A percentile compares a stretch with the other conserved stretches of the same genome.
These are phyloP conservation scores for Metallyticus violacea DNA, from an alignment of 2,888 invertebrate genomes.

Conservation along the genomic window DNA sequence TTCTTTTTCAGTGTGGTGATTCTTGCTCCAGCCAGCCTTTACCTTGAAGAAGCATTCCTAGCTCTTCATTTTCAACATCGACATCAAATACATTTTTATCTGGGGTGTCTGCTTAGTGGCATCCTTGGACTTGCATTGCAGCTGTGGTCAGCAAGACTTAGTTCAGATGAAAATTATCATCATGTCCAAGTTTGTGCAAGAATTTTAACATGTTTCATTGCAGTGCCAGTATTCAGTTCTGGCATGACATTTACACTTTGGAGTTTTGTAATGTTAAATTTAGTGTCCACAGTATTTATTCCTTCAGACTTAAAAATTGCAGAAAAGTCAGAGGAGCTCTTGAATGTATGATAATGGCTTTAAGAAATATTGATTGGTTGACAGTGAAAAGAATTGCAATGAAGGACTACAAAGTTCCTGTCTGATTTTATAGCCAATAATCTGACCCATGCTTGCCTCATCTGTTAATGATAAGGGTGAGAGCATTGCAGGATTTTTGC, in stretches of 20 bases:
- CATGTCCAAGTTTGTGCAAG: constrained; percentile 20
- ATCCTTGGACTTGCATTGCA: constrained; percentile 35
- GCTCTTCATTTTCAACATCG: constrained; percentile 39
- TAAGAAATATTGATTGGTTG: too few species aligned
- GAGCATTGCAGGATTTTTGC: too few species aligned
- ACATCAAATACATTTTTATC: constrained; percentile 36
- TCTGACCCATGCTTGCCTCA: too few species aligned
- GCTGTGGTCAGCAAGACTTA: constrained; percentile 27
- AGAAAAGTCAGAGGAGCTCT: not conserved
- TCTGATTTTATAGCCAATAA: too few species aligned
- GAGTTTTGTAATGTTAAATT: constrained; percentile 26
- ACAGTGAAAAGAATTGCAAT: too few species aligned
- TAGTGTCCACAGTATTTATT: constrained; percentile 21
- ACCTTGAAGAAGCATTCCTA: constrained; percentile 40
- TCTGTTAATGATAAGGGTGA: too few species aligned
- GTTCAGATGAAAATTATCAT: constrained; percentile 7
- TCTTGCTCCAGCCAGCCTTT: constrained; percentile 39
- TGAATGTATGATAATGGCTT: not conserved
- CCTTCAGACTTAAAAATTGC: not conserved
- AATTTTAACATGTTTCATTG: constrained; percentile 20
- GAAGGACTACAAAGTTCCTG: too few species aligned
- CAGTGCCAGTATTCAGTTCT: constrained; percentile 19
- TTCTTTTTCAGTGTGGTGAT: constrained; percentile 36
- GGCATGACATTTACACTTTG: constrained; percentile 26
- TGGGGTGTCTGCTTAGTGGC: constrained; percentile 38